A percentile compares a stretch with the other conserved stretches of the same genome.
These are phyloP conservation scores for Epinephelus malabaricus DNA, from an alignment of 2,797 vertebrate species.

Conservation along the genomic window DNA sequence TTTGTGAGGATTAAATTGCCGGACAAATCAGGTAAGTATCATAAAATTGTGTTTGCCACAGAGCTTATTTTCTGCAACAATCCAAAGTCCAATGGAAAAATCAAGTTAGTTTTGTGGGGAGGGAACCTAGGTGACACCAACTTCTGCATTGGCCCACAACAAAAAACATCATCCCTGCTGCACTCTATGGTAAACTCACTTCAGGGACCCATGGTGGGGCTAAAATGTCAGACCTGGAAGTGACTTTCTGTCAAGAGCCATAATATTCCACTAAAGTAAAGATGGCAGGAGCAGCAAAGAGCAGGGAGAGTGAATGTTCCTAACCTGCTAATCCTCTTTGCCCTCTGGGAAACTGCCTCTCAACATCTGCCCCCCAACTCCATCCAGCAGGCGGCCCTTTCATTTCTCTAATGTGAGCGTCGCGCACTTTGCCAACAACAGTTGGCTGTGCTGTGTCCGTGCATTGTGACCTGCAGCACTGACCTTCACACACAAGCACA, in stretches of 20 bases:
- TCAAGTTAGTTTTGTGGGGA: too few relatives aligned
- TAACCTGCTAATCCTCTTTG: constrained; percentile 44
- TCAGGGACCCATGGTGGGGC: not conserved
- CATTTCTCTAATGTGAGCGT: constrained; percentile 44
- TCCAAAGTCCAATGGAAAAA: too few relatives aligned
- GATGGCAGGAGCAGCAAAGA: constrained; percentile 23
- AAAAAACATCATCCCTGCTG: too few relatives aligned
- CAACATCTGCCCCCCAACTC: constrained; percentile 45
- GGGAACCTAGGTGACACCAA: too few relatives aligned
- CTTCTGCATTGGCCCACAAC: too few relatives aligned
- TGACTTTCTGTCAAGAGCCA: constrained; percentile 9
- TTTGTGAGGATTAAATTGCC: too few relatives aligned
- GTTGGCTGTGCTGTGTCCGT: constrained; percentile 8
- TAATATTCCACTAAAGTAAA: constrained; percentile 15
- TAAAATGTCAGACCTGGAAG: not conserved
- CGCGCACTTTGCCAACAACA: constrained; percentile 27
- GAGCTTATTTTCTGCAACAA: too few relatives aligned
- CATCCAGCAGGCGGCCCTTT: constrained; percentile 7
- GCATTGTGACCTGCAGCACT: constrained; percentile 10
- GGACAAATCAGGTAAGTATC: too few relatives aligned
- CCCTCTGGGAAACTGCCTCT: constrained; percentile 35
- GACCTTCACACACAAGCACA: constrained; percentile 10
- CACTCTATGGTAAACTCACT: not conserved
- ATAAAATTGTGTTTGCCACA: too few relatives aligned
- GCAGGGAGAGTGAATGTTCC: not conserved